A percentile compares a stretch with the other conserved stretches of the same genome.
Conservation (phyloP, 2,888 invertebrate genomes). For the Drosophila neonasuta region DNA sequence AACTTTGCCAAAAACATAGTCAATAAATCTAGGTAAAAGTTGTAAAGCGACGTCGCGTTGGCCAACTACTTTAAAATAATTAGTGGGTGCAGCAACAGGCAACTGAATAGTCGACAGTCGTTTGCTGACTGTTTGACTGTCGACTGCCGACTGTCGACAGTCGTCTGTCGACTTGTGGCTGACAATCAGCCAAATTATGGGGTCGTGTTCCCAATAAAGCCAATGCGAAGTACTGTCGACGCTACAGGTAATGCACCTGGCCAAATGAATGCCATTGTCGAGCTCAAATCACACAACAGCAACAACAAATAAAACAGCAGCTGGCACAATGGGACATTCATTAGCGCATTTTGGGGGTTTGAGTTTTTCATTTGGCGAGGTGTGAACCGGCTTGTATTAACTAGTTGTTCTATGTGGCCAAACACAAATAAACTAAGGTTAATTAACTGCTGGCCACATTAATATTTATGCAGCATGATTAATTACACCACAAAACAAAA, state of each 20-base stretch:
- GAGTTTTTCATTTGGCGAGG: constrained; percentile 17
- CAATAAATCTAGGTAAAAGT: constrained; percentile 68
- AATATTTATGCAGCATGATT: constrained; percentile 80
- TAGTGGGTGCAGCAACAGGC: constrained; percentile 70
- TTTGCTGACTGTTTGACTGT: constrained; percentile 5
- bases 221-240: constrained; percentile 18
- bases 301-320: constrained; percentile 26
- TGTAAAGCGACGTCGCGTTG: constrained; percentile 62
- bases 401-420: constrained; percentile 2
- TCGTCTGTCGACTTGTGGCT: constrained; percentile 38
- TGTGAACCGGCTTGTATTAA: constrained; percentile 28
- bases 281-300: constrained; percentile 40
- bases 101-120: constrained; percentile 38
- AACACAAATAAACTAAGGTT: constrained; percentile 77
- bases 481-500: constrained; percentile 54
- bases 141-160: neutral
- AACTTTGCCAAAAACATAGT: constrained; percentile 56
- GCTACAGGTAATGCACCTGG: constrained; percentile 32
- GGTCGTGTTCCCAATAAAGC: constrained; percentile 51
- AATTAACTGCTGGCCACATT: constrained; percentile 81
- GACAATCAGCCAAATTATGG: constrained; percentile 71
- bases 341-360: constrained; percentile 53
- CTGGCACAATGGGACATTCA: constrained; percentile 63
- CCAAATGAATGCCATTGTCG: constrained; percentile 37
- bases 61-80: constrained; percentile 74